phyloP scores from a whole-genome alignment of 2,797 vertebrate species.

The Lates japonicus region DNA sequence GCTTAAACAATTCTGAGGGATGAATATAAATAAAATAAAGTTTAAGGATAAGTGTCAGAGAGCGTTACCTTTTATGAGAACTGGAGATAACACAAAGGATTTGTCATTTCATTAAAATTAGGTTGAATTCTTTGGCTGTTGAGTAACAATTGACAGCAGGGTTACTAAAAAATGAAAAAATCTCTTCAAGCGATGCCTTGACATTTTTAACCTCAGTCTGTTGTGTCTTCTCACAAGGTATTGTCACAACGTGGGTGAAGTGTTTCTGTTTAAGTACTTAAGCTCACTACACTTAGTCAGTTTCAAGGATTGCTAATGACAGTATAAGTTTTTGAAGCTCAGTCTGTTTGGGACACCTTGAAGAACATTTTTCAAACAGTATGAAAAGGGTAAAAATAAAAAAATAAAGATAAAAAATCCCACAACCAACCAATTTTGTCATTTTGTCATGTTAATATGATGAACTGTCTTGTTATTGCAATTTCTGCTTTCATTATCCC shows the following conservation, averaged over 20 bases:
- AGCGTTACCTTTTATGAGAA: constrained; percentile 19
- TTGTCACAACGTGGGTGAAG: not conserved
- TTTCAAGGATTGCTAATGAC: constrained; percentile 11
- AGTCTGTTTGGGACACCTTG: not conserved
- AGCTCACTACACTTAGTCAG: not conserved
- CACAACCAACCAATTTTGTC: not conserved
- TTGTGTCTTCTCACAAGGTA: not conserved
- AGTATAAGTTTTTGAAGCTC: not conserved
- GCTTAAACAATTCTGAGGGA: constrained; percentile 1
- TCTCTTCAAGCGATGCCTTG: constrained; percentile 8
- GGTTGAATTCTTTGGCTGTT: not conserved
- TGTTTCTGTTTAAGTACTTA: constrained; percentile 7
- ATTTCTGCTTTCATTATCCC: not conserved
- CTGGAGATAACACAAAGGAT: constrained; percentile 31
- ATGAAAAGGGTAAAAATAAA: not conserved
- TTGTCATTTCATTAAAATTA: constrained; percentile 11
- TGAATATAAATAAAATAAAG: constrained; percentile 1
- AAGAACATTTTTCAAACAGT: constrained; percentile 1
- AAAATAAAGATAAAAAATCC: too few relatives aligned
- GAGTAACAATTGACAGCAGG: constrained; percentile 17
- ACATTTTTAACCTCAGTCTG: constrained; percentile 10
- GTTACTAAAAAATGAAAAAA: constrained; percentile 13
- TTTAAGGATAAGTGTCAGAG: constrained; percentile 7
- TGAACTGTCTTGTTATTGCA: not conserved
- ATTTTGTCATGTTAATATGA: constrained; percentile 2